Conservation (phyloP, 2,113 vertebrate species). For the Solenodon paradoxus region DNA sequence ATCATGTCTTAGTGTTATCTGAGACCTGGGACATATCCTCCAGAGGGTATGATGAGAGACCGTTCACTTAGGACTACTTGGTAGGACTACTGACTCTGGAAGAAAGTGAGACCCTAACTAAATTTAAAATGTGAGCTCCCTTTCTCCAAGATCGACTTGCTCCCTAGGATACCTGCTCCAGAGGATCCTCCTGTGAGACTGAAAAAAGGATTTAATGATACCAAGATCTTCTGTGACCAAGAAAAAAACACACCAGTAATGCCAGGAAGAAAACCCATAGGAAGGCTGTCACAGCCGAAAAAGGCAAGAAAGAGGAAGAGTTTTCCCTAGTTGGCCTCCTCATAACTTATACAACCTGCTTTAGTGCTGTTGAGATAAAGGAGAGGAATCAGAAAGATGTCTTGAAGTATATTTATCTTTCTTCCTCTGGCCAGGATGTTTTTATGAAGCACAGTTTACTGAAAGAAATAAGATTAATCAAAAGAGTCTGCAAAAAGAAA, state of each 20-base stretch:
- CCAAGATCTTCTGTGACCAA: neutral
- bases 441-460: neutral
- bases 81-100: neutral
- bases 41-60: neutral
- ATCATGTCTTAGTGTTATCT: neutral
- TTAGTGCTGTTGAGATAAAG: neutral
- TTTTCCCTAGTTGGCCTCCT: neutral
- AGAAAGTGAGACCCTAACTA: neutral
- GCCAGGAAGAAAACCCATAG: neutral
- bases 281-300: neutral
- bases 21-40: neutral
- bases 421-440: neutral
- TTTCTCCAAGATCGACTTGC: neutral
- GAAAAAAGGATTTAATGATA: neutral
- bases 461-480: neutral
- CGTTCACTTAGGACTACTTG: neutral
- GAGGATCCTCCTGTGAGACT: neutral
- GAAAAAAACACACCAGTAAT: neutral
- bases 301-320: neutral
- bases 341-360: neutral
- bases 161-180: neutral
- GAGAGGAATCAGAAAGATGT: neutral
- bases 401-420: neutral
- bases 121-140: neutral
- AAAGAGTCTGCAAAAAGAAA: neutral